phyloP scores from a whole-genome alignment of 2,797 vertebrate species.

The Peromyscus eremicus region DNA sequence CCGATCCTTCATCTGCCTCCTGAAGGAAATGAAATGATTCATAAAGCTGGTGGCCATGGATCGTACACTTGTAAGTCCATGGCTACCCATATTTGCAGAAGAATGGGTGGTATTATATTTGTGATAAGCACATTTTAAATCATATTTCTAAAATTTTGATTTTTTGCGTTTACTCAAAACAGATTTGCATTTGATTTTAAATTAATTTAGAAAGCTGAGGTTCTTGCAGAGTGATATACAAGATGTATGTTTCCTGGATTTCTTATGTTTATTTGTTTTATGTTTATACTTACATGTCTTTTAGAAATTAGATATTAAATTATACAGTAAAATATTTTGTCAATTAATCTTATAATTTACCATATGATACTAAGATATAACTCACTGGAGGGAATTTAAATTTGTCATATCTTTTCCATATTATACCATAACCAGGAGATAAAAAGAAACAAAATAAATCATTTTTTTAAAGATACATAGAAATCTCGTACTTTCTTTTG shows the following conservation, averaged over 20 bases:
- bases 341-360: background rate
- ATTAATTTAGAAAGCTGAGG: background rate
- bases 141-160: background rate
- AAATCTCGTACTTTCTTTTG: background rate
- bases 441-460: background rate
- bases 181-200: background rate
- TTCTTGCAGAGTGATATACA: background rate
- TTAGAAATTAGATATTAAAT: slow-evolving; percentile 23
- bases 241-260: background rate
- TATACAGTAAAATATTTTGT: background rate
- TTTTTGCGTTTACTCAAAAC: slow-evolving; percentile 31
- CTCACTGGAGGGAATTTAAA: background rate
- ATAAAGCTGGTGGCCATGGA: background rate
- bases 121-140: background rate
- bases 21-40: background rate
- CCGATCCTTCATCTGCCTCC: background rate
- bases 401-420: slow-evolving; percentile 14
- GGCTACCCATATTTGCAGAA: background rate
- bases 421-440: background rate
- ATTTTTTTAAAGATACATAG: background rate
- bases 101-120: background rate
- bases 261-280: background rate
- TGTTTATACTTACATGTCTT: background rate
- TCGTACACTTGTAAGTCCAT: background rate
- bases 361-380: background rate